A percentile compares a stretch with the other conserved stretches of the same genome.
These are phyloP conservation scores for Agonopterix subpropinquella DNA, from an alignment of 2,888 invertebrate genomes.

Conservation along the genomic window DNA sequence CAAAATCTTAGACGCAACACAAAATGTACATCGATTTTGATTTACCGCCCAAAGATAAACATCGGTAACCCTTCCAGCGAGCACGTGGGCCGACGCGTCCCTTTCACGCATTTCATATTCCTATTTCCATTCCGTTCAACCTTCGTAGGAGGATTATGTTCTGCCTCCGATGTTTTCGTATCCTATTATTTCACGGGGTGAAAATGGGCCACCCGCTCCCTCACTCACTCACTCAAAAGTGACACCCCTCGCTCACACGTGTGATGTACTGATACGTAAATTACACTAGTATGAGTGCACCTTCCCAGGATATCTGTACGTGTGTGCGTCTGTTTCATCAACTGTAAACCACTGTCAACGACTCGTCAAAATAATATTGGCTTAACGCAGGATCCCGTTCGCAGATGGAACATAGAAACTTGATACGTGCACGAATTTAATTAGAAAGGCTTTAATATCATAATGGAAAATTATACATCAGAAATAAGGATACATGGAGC, in stretches of 20 bases:
- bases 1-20: conserved; percentile 21
- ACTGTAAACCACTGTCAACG: conserved; percentile 73
- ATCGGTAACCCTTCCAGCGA: conserved; percentile 62
- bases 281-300: conserved; percentile 29
- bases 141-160: conserved; percentile 73
- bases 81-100: conserved; percentile 59
- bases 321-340: conserved; percentile 64
- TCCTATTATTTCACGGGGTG: conserved; percentile 75
- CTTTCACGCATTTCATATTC: conserved; percentile 72
- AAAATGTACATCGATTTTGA: conserved; percentile 55
- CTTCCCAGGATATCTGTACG: conserved; percentile 25
- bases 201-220: conserved; percentile 71
- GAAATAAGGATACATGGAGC: conserved; percentile 10
- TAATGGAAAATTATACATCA: conserved; percentile 23
- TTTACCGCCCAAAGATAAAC: conserved; percentile 59
- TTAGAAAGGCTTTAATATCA: conserved; percentile 35
- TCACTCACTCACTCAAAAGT: conserved; percentile 44
- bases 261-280: conserved; percentile 31
- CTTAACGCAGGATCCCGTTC: conserved; percentile 56
- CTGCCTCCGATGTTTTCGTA: conserved; percentile 74
- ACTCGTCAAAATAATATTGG: conserved; percentile 74
- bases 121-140: conserved; percentile 69
- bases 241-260: conserved; percentile 39
- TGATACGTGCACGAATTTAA: conserved; percentile 61
- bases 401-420: conserved; percentile 52